Base-by-base conservation (phyloP, 2,113 vertebrate species). In the Ranitomeya variabilis region DNA sequence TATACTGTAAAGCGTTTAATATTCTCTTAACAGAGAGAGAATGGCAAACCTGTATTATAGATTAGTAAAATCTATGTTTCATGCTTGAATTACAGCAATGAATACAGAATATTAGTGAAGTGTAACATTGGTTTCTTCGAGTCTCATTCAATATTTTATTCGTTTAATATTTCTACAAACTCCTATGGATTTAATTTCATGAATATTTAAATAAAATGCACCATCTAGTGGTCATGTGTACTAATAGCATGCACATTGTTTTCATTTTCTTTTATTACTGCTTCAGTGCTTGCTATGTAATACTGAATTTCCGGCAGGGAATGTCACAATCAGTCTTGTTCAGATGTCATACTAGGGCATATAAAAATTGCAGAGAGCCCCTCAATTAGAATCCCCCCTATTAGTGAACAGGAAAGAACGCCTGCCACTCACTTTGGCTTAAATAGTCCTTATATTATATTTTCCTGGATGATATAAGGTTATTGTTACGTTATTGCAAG, bases 141-240 rank as follows among this genome's bases (percentile, higher is more conserved):
- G 5, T 21, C 15, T 45, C 14, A 45, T 79, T 55, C 51, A 55
- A 0, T 55, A 52, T 69, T 67, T n/a, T 9, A 67, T 52, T 77
- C 1, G 37, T 45, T 19, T 37, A 37, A 10, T 76, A 76, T 45
- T 45, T 76, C 4, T 77, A 45, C 15, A 54, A 19, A 45, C 59
- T 37, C 60, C 19, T 60, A 81, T 52, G 31, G 80, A 45, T 26
- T 73, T 73, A 5, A n/a, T 59, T 73, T 37, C n/a, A 74, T 59
- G 52, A 57, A 85, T 74, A 59, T 55, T 57, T 85, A 85, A 74
- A 85, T 71, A 57, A 55, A 74, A 85, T 85, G 8, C 83, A 71
- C 83, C 83, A 85, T 85, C 83, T 85, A 74, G 83, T 85, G 83
- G 83, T 74, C 14, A 85, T 6, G 59, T 59, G 21, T 16, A 18